Percentiles rank a stretch among this genome's conserved stretches.
phyloP scores from a whole-genome alignment of 2,888 invertebrate genomes.

The Chymomyza fuscimana region DNA sequence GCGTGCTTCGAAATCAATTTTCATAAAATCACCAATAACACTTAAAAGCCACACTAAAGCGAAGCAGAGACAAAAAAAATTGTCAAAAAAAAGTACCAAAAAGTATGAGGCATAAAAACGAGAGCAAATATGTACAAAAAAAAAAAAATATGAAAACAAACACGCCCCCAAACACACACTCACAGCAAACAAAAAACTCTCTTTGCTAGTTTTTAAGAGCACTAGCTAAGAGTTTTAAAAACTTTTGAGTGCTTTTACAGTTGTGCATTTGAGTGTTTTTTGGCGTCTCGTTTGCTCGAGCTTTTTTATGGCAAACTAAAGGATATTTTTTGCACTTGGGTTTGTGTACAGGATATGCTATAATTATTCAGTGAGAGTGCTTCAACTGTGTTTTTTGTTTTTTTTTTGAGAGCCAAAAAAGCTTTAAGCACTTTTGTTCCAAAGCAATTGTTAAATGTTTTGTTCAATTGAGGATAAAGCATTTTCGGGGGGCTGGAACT shows the following conservation, averaged over 20 bases:
- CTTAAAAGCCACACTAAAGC: slow-evolving; percentile 45
- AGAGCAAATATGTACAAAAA: slow-evolving; percentile 27
- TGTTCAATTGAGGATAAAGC: neutral
- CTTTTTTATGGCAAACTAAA: slow-evolving; percentile 14
- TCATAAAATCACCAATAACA: slow-evolving; percentile 69
- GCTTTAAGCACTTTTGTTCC: neutral
- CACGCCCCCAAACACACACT: slow-evolving; percentile 54
- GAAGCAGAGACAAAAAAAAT: too few relatives aligned
- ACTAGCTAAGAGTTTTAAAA: slow-evolving; percentile 7
- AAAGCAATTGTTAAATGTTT: neutral
- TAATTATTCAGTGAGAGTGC: slow-evolving; percentile 37
- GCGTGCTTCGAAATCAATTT: slow-evolving; percentile 71
- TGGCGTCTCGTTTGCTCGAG: slow-evolving; percentile 27
- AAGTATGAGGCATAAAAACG: slow-evolving; percentile 24
- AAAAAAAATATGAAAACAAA: slow-evolving; percentile 63
- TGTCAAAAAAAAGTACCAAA: slow-evolving; percentile 15
- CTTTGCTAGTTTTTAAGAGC: slow-evolving; percentile 22
- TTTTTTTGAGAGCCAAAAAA: neutral
- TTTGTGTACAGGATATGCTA: slow-evolving; percentile 67
- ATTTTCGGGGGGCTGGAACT: neutral
- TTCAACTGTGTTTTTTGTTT: too few relatives aligned
- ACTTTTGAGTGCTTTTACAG: slow-evolving; percentile 38
- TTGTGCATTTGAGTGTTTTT: slow-evolving; percentile 29
- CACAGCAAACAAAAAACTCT: slow-evolving; percentile 16
- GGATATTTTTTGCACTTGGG: slow-evolving; percentile 57